Percentiles rank a stretch among this genome's conserved stretches.
Evolutionary conservation across 2,888 invertebrate species (phyloP).

Genomic region (Drosophila longiperda): DNA sequence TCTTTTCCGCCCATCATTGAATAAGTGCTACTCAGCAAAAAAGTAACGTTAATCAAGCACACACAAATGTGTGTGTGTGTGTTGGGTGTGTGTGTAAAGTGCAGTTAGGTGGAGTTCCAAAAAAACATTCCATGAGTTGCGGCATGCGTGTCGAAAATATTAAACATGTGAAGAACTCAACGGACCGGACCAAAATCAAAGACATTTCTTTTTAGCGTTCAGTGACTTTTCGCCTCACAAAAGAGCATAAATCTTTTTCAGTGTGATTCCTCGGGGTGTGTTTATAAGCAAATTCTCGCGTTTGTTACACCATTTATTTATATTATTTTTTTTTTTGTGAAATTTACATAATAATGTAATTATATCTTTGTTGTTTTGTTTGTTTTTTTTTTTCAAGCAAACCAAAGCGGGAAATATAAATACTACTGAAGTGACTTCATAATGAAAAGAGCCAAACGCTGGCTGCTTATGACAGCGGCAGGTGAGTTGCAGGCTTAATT

Average conservation of each 20-base stretch:
- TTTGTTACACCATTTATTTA: conserved; percentile 32
- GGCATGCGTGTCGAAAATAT: conserved; percentile 43
- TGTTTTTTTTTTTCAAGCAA: conserved; percentile 38
- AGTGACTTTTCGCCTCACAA: conserved; percentile 35
- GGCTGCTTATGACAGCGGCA: conserved; percentile 86
- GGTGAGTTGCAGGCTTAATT: conserved; percentile 83
- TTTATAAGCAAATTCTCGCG: conserved; percentile 43
- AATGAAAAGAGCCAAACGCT: conserved; percentile 86
- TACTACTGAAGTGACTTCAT: conserved; percentile 45
- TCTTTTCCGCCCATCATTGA: conserved; percentile 14
- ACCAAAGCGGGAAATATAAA: conserved; percentile 36
- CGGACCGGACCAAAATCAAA: conserved; percentile 15
- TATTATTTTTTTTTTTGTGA: background rate
- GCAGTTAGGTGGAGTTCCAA: conserved; percentile 27
- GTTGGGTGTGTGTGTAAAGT: conserved; percentile 10
- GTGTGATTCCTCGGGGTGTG: conserved; percentile 14
- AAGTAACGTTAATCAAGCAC: conserved; percentile 48
- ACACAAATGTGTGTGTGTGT: background rate
- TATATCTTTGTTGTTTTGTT: conserved; percentile 8
- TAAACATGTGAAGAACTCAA: conserved; percentile 37
- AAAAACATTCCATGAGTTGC: conserved; percentile 6
- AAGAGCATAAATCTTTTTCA: conserved; percentile 26
- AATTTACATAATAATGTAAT: conserved; percentile 43
- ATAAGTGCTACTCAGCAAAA: conserved; percentile 12
- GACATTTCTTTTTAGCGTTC: conserved; percentile 39